Evolutionary conservation across 2,888 invertebrate species (phyloP), one percentile per base, ranked within the genome.

Genomic region (Didymodactylos carnosus): DNA sequence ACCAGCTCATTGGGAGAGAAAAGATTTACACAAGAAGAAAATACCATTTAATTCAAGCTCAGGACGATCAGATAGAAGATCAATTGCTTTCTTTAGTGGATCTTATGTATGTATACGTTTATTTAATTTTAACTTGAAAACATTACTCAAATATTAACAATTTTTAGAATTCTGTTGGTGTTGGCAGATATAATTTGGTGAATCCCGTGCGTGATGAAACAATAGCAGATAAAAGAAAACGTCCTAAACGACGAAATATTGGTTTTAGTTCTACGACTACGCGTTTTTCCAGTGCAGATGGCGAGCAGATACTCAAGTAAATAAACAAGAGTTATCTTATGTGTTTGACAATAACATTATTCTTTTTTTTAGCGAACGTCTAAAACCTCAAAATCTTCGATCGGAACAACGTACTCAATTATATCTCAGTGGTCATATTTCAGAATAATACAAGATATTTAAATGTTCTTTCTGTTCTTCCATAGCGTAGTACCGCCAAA

Each of bases 151-250:
- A 35, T 8, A 10, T 6, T 3, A 39, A n/a, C 8, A 5, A 3
- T 40, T 40, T 3, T 16, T 16, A 39, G 39, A 8, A 41, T 39
- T 27, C 62, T n/a, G 74, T 74, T 7, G 74, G 74, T 53, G 71
- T 74, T 25, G 74, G 74, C 35, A 39, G 74, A 40, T 74, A 74
- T 49, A 62, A 74, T 46, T n/a, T 74, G 8, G 8, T 35, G 1
- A 1, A 8, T 10, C 62, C 62, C 14, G 35, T 62, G 6, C 3
- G 62, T 10, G 62, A 62, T 62, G 62, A 62, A 62, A 62, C 62
- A 29, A 62, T 62, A n/a, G 62, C 62, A n/a, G 62, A 62, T n/a
- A 62, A 35, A 35, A 29, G 62, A 7, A 62, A 62, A 62, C 35
- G 35, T 35, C 35, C 62, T n/a, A 62, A 35, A 62, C 19, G 62